Base-by-base conservation (phyloP, 2,888 invertebrate genomes). In the Meiosimyza decipiens region DNA sequence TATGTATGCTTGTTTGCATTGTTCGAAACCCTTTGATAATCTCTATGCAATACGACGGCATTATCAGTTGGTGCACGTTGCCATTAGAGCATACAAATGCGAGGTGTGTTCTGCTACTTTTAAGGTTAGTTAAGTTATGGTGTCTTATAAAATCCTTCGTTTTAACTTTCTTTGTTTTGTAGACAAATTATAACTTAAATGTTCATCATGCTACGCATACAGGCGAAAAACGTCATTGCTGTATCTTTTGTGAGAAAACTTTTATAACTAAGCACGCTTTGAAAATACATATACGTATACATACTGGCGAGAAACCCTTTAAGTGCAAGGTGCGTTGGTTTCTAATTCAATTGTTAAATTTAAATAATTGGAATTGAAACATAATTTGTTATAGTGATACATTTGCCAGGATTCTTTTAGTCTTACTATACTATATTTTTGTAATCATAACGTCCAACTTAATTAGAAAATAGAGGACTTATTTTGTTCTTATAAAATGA, bases 271-370 rank as follows among this genome's bases (percentile, higher is more conserved):
- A 73, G 16, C 77, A 77, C 33, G 77, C 79, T 28, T 62, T 80
- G 3, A 67, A 71, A 15, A 64, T 76, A 3, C 98, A 99, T 86
- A 88, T 98, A 75, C 90, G 98, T 16, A 98, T 97, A 0, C 98
- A 99, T 86, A 98, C 98, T 0, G 98, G 98, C 5, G 98, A 98
- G 83, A 96, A 96, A 84, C 97, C 97, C 0, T 97, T 96, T 89
- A 94, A 95, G 85, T 99, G 99, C 87, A 28, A 74, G 71, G 80
- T 80, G 51, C 76, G 77, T 73, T 72, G 40, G 40, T 7, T 40
- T 40, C 9, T 7, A 4, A 40, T 40, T 40, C 40, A 40, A 40
- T 40, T 40, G 40, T 40, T 57, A 15, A 7, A 49, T 54, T 40
- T 16, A 2, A 22, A 22, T 22, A 22, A 22, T 22, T 22, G 1